These are phyloP conservation scores for Heliothis subflexa DNA, from an alignment of 1,140 invertebrate species.

Conservation along the genomic window DNA sequence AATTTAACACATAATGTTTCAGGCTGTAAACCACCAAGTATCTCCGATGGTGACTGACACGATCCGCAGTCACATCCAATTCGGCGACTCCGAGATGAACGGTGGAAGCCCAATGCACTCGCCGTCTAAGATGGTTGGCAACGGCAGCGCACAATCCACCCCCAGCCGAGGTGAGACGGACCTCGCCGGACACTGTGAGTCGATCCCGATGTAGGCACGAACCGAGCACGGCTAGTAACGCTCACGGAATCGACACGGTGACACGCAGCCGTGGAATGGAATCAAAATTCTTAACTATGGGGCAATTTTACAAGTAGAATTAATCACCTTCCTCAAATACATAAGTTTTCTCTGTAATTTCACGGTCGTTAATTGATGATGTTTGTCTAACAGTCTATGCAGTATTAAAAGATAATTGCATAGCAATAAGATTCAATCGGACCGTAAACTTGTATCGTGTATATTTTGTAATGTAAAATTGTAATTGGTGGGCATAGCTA, in stretches of 20 bases:
- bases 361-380: constrained; percentile 41
- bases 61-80: constrained; percentile 82
- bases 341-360: constrained; percentile 29
- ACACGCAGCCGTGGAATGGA: constrained; percentile 53
- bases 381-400: constrained; percentile 21
- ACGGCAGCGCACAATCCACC: constrained; percentile 78
- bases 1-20: constrained; percentile 52
- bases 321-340: neutral
- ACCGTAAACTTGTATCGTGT: constrained; percentile 43
- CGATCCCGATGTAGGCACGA: constrained; percentile 79
- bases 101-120: constrained; percentile 71
- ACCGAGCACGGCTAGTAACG: constrained; percentile 62
- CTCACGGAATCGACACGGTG: constrained; percentile 41
- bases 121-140: constrained; percentile 65
- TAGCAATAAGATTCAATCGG: constrained; percentile 33
- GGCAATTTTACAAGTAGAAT: neutral
- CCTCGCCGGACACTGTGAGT: constrained; percentile 80
- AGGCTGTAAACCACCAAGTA: constrained; percentile 64
- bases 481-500: neutral
- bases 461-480: constrained; percentile 20
- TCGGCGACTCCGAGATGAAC: constrained; percentile 75
- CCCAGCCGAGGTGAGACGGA: constrained; percentile 83
- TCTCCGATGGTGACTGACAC: constrained; percentile 80
- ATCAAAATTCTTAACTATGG: no score
- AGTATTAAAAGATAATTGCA: constrained; percentile 42